Evolutionary conservation across 1,140 invertebrate species (phyloP), one percentile per base, ranked within the genome.

Genomic region (Palaemon carinicauda): DNA sequence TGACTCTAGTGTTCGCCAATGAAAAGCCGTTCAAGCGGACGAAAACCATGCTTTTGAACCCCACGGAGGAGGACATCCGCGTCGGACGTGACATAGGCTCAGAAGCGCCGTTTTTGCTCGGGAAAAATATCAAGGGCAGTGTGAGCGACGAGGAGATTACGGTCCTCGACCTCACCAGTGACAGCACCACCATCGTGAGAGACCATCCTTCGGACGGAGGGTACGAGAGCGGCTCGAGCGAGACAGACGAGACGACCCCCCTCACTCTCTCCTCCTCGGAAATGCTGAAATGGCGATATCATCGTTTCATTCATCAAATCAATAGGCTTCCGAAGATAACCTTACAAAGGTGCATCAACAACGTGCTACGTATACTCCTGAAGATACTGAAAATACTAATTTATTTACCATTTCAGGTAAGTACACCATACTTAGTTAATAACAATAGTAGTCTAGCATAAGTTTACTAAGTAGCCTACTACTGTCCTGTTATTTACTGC

Each of bases 1-100:
- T 90, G n/a, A 91, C 89, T 24, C 82, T 90, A 24, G 74, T 87
- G 51, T 60, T 88, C 60, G 90, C 90, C 17, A 79, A 80, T 56
- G 89, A 91, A 82, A 84, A 82, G 56, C 87, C 69, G 19, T 88
- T 56, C 50, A 51, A 31, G n/a, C 51, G 29, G 24, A 29, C 41
- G 19, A n/a, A 15, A 29, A 54, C 60, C 19, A 21, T 78, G 29
- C 56, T 53, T 19, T n/a, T 78, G 21, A 53, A 69, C 21, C 79
- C 80, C n/a, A 24, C 31, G 12, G 78, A 80, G 52, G 75, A 51
- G 17, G 54, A 81, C 1, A n/a, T 60, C 15, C n/a, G 21, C 5
- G 41, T 65, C 17, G n/a, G 56, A 9, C 54, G 56, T 17, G 27
- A 60, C 54, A 14, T 60, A 19, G 52, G 21, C 12, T 69, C 60